These are phyloP conservation scores for Diacarnus erythraeanus DNA, from an alignment of 37 sponge, comb jelly and placozoan genomes.

Conservation along the genomic window DNA sequence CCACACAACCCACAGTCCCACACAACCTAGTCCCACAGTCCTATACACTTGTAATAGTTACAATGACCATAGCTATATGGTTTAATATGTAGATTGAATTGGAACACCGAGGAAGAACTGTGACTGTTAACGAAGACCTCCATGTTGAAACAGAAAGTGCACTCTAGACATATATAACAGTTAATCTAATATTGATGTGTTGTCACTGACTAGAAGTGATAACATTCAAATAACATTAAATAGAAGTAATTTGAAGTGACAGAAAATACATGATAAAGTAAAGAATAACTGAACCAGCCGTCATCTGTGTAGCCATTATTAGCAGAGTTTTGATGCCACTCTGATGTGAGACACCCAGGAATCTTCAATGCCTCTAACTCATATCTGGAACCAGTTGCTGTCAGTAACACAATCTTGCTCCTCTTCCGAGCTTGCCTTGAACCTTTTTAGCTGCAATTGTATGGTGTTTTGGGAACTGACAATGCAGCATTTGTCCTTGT, in stretches of 20 bases:
- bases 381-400: constrained; percentile 28
- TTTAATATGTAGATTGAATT: neutral
- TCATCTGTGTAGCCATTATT: neutral
- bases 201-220: no score
- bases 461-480: neutral
- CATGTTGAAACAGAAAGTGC: neutral
- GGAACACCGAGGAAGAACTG: neutral
- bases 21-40: no score
- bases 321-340: constrained; percentile 16
- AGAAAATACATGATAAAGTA: neutral
- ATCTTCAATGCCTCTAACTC: constrained; percentile 21
- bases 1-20: no score
- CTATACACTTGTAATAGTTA: no score
- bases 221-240: no score
- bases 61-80: no score
- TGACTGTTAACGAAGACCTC: neutral
- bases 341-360: constrained; percentile 37
- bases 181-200: no score
- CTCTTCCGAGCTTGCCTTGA: no score
- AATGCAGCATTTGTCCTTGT: neutral
- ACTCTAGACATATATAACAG: neutral
- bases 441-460: no score
- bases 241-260: no score
- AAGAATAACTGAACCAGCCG: neutral
- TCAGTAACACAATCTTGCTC: constrained; percentile 28